Conservation (phyloP, 2,113 vertebrate species). For the Hippocampus guttulatus region DNA sequence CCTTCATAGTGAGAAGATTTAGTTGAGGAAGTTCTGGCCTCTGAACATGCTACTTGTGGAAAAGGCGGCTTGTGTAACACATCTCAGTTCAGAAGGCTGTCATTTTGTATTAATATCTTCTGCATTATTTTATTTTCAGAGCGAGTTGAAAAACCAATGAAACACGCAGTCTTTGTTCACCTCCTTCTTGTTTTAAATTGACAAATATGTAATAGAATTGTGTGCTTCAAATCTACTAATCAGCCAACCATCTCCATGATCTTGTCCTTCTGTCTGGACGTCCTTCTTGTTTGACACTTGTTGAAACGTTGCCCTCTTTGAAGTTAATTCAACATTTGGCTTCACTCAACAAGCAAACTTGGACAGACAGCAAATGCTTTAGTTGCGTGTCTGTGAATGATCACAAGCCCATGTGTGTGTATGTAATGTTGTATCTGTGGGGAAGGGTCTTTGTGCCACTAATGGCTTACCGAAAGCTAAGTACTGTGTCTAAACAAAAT, state of each 20-base stretch:
- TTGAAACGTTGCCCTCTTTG: conserved; percentile 2
- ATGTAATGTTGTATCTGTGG: conserved; percentile 37
- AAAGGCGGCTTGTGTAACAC: not conserved
- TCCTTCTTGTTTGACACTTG: not conserved
- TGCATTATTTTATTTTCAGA: not conserved
- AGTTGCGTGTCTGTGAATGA: conserved; percentile 13
- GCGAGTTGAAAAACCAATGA: not conserved
- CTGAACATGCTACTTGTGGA: not conserved
- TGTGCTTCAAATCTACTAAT: not conserved
- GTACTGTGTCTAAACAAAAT: conserved; percentile 45
- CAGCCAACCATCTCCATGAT: not conserved
- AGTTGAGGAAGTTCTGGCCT: not conserved
- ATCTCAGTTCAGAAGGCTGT: not conserved
- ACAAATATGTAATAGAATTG: not conserved
- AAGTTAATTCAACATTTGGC: conserved; percentile 44
- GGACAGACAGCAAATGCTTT: conserved; percentile 28
- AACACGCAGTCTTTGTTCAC: not conserved
- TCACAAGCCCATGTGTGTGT: conserved; percentile 24
- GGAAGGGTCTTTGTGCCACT: conserved; percentile 34
- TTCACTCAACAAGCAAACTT: conserved; percentile 44
- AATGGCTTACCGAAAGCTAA: conserved; percentile 58
- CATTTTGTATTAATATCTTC: not conserved
- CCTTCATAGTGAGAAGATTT: not conserved
- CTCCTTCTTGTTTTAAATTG: not conserved
- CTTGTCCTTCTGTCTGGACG: conserved; percentile 1